phyloP scores from a whole-genome alignment of 2,888 invertebrate species.

The Leucophenga montana region DNA sequence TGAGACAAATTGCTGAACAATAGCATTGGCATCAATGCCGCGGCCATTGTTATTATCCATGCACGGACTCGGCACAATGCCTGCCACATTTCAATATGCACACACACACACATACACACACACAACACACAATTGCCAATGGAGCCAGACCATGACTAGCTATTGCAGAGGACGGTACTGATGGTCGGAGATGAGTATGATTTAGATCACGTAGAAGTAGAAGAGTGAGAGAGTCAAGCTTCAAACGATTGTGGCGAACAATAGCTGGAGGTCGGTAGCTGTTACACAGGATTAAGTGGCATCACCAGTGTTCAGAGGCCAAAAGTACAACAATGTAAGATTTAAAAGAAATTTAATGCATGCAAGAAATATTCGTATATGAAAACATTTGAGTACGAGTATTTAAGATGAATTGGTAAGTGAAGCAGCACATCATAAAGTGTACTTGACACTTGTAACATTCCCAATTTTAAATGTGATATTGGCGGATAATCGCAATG shows the following conservation, averaged over 20 bases:
- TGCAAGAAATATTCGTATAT: background rate
- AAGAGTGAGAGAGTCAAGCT: background rate
- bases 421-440: too few species aligned
- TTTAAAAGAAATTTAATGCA: background rate
- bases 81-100: background rate
- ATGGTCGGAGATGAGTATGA: too few species aligned
- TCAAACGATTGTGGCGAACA: background rate
- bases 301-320: background rate
- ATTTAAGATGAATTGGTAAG: too few species aligned
- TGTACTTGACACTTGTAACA: too few species aligned
- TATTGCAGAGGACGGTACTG: too few species aligned
- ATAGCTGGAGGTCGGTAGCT: background rate
- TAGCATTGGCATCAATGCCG: constrained; percentile 2
- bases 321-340: background rate
- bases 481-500: too few species aligned
- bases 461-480: too few species aligned
- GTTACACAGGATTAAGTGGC: background rate
- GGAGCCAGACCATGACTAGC: background rate
- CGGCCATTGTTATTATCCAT: background rate
- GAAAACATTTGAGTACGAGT: too few species aligned
- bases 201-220: too few species aligned
- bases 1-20: constrained; percentile 19
- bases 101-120: too few species aligned
- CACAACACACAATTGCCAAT: background rate
- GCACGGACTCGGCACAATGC: background rate